Conservation (phyloP, 2,797 vertebrate genomes). For the Crocodylus rhombifer region DNA sequence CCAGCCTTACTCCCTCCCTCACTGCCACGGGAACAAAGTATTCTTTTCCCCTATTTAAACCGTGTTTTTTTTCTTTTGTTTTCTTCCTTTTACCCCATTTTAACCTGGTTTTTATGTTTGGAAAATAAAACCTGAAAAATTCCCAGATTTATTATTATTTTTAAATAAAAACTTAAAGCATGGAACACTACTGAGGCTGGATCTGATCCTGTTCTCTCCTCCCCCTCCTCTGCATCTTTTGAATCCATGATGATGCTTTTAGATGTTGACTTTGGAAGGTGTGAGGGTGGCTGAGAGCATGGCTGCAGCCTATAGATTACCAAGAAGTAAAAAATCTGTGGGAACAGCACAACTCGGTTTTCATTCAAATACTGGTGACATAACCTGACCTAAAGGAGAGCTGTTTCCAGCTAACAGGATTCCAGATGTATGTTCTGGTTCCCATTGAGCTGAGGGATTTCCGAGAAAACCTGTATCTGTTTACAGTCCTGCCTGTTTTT, state of each 20-base stretch:
- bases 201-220: too few species aligned
- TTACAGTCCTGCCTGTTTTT: background rate
- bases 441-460: background rate
- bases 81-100: too few species aligned
- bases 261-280: background rate
- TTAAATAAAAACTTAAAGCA: too few species aligned
- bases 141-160: too few species aligned
- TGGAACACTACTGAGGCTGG: too few species aligned
- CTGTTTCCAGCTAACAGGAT: background rate
- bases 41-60: too few species aligned
- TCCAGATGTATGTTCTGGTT: conserved; percentile 1
- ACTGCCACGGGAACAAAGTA: too few species aligned
- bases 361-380: background rate
- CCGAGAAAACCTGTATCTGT: background rate
- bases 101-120: too few species aligned
- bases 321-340: background rate
- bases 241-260: background rate
- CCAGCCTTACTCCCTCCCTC: too few species aligned
- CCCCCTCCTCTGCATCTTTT: too few species aligned
- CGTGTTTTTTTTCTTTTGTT: too few species aligned
- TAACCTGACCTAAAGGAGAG: background rate
- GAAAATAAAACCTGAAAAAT: too few species aligned
- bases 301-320: background rate
- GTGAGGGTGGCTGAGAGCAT: background rate
- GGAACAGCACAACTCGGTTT: background rate